Conservation (phyloP, 2,797 vertebrate genomes). For the Manis javanica region DNA sequence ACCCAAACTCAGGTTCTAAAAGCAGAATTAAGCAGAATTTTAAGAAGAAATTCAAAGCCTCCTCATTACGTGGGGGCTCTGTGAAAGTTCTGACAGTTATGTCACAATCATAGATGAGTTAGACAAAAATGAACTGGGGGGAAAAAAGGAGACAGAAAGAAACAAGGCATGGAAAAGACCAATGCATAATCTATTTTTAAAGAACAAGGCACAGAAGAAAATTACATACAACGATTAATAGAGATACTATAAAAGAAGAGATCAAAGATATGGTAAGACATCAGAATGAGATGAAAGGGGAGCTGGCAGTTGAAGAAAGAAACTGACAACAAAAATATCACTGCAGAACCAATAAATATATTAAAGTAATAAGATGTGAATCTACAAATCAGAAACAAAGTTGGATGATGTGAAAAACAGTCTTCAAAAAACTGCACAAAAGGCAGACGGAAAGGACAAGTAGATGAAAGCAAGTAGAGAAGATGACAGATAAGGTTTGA, state of each 20-base stretch:
- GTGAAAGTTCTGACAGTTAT: not conserved
- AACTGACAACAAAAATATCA: conserved; percentile 66
- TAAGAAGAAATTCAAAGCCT: not conserved
- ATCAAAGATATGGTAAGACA: conserved; percentile 71
- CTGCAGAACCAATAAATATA: conserved; percentile 67
- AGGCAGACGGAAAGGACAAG: conserved; percentile 58
- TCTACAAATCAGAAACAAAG: conserved; percentile 63
- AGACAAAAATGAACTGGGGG: not conserved
- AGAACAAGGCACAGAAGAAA: conserved; percentile 49
- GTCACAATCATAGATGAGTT: not conserved
- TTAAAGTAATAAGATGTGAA: conserved; percentile 66
- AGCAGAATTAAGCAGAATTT: conserved; percentile 10
- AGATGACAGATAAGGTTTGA: conserved; percentile 72
- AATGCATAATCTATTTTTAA: conserved; percentile 45
- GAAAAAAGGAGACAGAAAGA: not conserved
- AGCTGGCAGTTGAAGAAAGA: conserved; percentile 71
- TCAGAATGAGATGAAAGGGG: conserved; percentile 65
- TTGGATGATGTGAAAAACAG: conserved; percentile 67
- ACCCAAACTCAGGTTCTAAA: not conserved
- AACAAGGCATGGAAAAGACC: not conserved
- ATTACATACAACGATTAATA: conserved; percentile 67
- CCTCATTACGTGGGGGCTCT: not conserved
- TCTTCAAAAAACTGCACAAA: conserved; percentile 63
- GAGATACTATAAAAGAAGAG: conserved; percentile 49
- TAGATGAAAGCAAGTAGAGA: conserved; percentile 65